These are phyloP conservation scores for Mesochorus sp. DNA, from an alignment of 2,888 invertebrate species.

Conservation along the genomic window DNA sequence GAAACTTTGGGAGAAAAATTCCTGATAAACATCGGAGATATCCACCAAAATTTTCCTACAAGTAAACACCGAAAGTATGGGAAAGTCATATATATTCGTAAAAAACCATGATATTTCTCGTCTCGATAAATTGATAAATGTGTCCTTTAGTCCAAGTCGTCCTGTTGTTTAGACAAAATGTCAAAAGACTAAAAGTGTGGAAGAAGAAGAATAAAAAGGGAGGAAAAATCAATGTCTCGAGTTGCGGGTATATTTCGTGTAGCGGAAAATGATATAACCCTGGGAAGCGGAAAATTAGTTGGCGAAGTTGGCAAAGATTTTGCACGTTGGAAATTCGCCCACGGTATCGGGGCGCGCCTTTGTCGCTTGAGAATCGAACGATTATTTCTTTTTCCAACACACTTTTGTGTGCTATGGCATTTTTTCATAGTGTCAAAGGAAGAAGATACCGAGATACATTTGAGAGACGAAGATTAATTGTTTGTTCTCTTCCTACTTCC, in stretches of 20 bases:
- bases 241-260: constrained; percentile 60
- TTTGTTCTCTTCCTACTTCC: not conserved
- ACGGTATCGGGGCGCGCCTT: not conserved
- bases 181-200: not conserved
- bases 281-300: constrained; percentile 69
- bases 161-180: not conserved
- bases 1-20: constrained; percentile 42
- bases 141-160: too few species aligned
- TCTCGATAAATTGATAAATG: too few species aligned
- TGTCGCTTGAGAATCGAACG: constrained; percentile 32
- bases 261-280: constrained; percentile 61
- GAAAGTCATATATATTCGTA: too few species aligned
- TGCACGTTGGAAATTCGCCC: constrained; percentile 57
- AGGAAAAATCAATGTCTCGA: constrained; percentile 56
- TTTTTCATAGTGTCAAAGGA: constrained; percentile 4
- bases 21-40: constrained; percentile 47
- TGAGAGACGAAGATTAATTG: constrained; percentile 16
- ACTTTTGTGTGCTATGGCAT: too few species aligned
- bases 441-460: not conserved
- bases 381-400: constrained; percentile 36
- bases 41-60: constrained; percentile 45
- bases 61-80: constrained; percentile 1
- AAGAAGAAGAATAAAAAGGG: not conserved
- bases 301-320: constrained; percentile 63
- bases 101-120: too few species aligned